Evolutionary conservation across 1,140 invertebrate species (phyloP).

Genomic region (Dendrolimus punctatus): DNA sequence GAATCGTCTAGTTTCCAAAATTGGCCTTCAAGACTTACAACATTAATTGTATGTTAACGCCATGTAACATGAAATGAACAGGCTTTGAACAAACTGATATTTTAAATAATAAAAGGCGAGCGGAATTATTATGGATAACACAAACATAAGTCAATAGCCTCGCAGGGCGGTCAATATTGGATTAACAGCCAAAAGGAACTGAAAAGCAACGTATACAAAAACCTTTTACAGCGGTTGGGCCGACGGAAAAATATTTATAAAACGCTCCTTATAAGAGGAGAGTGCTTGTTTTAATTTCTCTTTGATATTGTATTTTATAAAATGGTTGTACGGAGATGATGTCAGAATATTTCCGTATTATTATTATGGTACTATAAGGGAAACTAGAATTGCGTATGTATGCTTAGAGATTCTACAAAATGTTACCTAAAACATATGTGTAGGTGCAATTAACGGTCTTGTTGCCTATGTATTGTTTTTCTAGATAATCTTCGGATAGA

Average conservation of each 20-base stretch:
- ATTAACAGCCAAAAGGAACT: conserved; percentile 68
- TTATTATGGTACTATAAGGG: too few species aligned
- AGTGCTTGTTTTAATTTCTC: conserved; percentile 21
- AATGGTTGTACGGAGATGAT: neutral
- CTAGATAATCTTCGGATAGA: too few species aligned
- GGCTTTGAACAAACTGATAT: conserved; percentile 63
- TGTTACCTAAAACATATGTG: too few species aligned
- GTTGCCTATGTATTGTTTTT: too few species aligned
- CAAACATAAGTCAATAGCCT: conserved; percentile 71
- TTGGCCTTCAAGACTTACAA: neutral
- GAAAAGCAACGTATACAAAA: conserved; percentile 72
- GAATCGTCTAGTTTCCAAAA: too few species aligned
- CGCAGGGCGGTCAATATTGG: conserved; percentile 68
- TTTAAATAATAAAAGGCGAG: conserved; percentile 68
- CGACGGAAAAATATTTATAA: conserved; percentile 66
- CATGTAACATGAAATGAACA: conserved; percentile 35
- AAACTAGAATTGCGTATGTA: too few species aligned
- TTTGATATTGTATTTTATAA: neutral
- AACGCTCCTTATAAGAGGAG: conserved; percentile 37
- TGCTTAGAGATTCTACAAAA: too few species aligned
- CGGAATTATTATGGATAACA: conserved; percentile 66
- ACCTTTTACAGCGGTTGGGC: conserved; percentile 69
- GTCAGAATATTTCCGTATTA: too few species aligned
- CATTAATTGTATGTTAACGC: neutral
- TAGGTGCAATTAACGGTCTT: too few species aligned